Percentiles rank a stretch among this genome's conserved stretches.
phyloP scores from a whole-genome alignment of 2,888 invertebrate genomes.

The Eupelmus urozonus region DNA sequence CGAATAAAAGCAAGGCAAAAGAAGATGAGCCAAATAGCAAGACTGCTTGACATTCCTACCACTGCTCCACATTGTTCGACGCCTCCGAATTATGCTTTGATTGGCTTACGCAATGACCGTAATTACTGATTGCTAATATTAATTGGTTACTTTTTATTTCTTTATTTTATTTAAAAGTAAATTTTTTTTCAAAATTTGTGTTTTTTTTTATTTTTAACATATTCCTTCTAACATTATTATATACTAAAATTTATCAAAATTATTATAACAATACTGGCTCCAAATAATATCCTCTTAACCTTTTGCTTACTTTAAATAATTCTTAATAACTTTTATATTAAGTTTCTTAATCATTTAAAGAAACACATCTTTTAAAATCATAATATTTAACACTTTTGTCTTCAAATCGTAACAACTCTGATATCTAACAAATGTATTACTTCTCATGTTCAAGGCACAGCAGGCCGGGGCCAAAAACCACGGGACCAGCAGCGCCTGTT shows the following conservation, averaged over 20 bases:
- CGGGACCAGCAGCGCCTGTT: slow-evolving; percentile 73
- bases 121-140: slow-evolving; percentile 61
- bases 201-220: neutral
- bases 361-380: too few species aligned
- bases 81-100: slow-evolving; percentile 73
- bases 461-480: slow-evolving; percentile 70
- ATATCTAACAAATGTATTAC: neutral
- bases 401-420: too few species aligned
- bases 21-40: slow-evolving; percentile 97
- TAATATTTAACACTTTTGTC: too few species aligned
- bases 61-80: slow-evolving; percentile 75
- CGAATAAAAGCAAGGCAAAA: slow-evolving; percentile 95
- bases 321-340: neutral
- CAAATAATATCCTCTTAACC: too few species aligned
- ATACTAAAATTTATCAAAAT: too few species aligned
- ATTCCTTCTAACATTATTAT: neutral
- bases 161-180: neutral
- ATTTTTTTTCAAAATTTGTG: neutral
- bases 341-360: too few species aligned
- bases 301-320: neutral
- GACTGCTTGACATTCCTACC: slow-evolving; percentile 89
- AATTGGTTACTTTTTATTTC: neutral
- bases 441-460: slow-evolving; percentile 64
- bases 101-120: slow-evolving; percentile 74
- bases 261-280: too few species aligned